Conservation (phyloP, 92 coral and sea anemone species). For the Galaxea fascicularis region DNA sequence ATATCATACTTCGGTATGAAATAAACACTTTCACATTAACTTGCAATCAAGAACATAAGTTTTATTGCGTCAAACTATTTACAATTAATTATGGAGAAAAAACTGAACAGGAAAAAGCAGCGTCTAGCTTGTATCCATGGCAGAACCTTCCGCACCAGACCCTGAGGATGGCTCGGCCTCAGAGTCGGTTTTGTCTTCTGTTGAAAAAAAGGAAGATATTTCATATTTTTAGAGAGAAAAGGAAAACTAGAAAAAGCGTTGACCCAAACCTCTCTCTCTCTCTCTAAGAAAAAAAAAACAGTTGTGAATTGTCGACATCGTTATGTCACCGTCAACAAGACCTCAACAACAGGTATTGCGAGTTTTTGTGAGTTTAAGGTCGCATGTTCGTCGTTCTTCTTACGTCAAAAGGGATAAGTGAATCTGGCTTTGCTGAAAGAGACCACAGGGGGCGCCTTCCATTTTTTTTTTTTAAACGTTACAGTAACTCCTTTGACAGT, state of each 20-base stretch:
- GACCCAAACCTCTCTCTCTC: no score
- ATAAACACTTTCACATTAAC: no score
- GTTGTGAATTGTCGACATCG: no score
- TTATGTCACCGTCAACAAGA: no score
- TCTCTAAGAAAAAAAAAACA: no score
- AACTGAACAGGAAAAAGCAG: background rate
- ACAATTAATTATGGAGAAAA: background rate
- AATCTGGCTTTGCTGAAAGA: background rate
- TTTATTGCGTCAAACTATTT: conserved; percentile 3
- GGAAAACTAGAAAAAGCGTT: no score
- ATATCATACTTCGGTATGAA: no score
- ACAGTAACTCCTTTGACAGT: background rate
- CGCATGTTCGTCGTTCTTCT: no score
- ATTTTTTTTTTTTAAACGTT: background rate
- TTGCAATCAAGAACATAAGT: no score
- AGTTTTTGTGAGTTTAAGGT: no score
- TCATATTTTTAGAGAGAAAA: background rate
- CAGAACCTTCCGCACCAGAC: conserved; percentile 20
- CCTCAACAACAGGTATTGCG: no score
- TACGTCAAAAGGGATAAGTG: background rate
- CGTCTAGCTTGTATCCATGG: conserved; percentile 57
- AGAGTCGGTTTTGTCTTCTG: conserved; percentile 61
- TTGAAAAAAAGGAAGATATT: background rate
- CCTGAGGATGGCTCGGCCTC: conserved; percentile 28
- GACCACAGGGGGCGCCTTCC: background rate